Conservation (phyloP, 2,888 invertebrate genomes). For the Torymus auratus region DNA sequence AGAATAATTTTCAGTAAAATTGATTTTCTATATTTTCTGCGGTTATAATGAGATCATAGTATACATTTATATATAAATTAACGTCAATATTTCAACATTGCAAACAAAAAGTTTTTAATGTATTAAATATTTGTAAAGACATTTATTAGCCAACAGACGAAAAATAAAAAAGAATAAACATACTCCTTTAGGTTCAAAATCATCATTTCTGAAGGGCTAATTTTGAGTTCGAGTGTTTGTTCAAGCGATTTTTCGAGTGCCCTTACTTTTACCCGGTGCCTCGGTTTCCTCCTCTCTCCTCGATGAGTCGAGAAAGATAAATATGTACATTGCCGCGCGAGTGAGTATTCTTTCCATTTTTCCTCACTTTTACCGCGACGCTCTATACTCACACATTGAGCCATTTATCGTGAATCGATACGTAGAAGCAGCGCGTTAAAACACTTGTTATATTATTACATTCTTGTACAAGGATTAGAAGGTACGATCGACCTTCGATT, state of each 20-base stretch:
- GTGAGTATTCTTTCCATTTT: not conserved
- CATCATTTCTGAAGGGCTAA: constrained; percentile 4
- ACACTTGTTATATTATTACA: constrained; percentile 48
- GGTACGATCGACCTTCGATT: constrained; percentile 57
- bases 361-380: constrained; percentile 7
- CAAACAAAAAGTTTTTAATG: not conserved
- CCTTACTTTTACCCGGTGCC: not conserved
- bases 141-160: too few relatives aligned
- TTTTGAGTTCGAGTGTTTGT: constrained; percentile 6
- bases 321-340: not conserved
- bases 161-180: not conserved
- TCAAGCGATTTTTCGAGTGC: constrained; percentile 19
- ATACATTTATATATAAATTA: too few relatives aligned
- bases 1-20: too few relatives aligned
- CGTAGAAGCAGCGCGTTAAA: constrained; percentile 21
- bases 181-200: not conserved
- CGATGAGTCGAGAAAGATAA: constrained; percentile 20
- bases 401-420: not conserved
- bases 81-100: not conserved
- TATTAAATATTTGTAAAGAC: too few relatives aligned
- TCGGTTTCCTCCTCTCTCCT: constrained; percentile 4
- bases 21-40: too few relatives aligned
- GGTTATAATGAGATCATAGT: too few relatives aligned
- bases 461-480: constrained; percentile 54
- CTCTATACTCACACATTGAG: not conserved